Base-by-base conservation (phyloP, 2,888 invertebrate genomes). In the Cheilosia grossa region DNA sequence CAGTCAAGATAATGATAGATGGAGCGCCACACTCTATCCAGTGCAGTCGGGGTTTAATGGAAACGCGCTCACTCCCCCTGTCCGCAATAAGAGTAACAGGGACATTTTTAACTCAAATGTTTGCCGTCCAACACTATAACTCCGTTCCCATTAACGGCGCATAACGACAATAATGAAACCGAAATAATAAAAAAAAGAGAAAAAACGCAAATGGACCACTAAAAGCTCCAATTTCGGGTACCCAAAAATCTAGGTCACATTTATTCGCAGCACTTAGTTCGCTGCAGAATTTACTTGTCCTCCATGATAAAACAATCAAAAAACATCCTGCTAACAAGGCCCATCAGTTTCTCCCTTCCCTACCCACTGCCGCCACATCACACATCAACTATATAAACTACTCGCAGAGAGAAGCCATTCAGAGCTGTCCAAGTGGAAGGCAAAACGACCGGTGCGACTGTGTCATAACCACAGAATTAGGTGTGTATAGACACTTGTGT, bases 381-480 rank as follows among this genome's bases (percentile, higher is more conserved):
- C 17, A 7, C 40, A 40, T 17, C 40, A 54, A n/a, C 24, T 19
- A 21, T 56, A 7, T 17, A 6, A 27, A 21, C 40, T 51, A 15
- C 53, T 44, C 10, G 21, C 33, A 42, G 49, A 66, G 56, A 63
- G 51, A 56, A 59, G 47, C 53, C 64, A 80, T 77, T 75, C 59
- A 70, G 70, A 83, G 10, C 58, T 37, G 53, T 40, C 64, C 66
- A 74, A 75, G 74, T 80, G 69, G 69, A 80, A 80, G 63, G 44
- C 64, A 54, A 83, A 80, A 83, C 58, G 24, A 40, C 24, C 66
- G 37, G 67, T 47, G 49, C 49, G 80, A 74, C 61, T 67, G 54
- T 61, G 61, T 80, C 73, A 67, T 80, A 73, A 74, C 80, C 74
- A 70, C 74, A 59, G 64, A 80, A 78, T 82, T 80, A 80, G 74